Evolutionary conservation across 2,113 vertebrate genomes (phyloP).

Genomic region (Oreotragus oreotragus): DNA sequence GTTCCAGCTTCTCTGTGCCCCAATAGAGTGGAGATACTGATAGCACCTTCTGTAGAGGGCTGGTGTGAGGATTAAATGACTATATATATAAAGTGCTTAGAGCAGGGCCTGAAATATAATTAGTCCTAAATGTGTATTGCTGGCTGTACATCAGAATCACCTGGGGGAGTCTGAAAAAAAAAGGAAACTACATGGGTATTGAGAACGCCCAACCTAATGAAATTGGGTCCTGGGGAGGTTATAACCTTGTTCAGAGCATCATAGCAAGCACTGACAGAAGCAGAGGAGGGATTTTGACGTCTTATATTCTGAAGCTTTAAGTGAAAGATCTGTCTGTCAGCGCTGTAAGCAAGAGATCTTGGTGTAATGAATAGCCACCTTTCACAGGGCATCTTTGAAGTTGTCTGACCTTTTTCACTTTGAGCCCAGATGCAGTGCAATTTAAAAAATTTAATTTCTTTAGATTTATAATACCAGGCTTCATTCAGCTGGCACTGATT

Average conservation of each 20-base stretch:
- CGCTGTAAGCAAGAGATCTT: slow-evolving; percentile 32
- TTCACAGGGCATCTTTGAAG: slow-evolving; percentile 64
- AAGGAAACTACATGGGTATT: background rate
- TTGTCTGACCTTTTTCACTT: slow-evolving; percentile 62
- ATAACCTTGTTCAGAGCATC: background rate
- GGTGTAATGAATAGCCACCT: slow-evolving; percentile 60
- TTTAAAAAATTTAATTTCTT: slow-evolving; percentile 66
- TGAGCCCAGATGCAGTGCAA: slow-evolving; percentile 54
- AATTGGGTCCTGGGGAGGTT: background rate
- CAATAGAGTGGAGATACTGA: background rate
- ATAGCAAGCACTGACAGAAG: background rate
- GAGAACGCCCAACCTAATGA: background rate
- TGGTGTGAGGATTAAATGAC: background rate
- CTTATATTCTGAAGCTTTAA: slow-evolving; percentile 18
- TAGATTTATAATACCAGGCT: slow-evolving; percentile 49
- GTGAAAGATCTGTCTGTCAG: slow-evolving; percentile 57
- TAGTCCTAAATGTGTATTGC: background rate
- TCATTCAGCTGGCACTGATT: slow-evolving; percentile 45
- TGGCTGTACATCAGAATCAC: background rate
- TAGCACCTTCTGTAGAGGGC: background rate
- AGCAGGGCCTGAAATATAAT: background rate
- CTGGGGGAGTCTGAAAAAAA: background rate
- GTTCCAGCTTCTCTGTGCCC: background rate
- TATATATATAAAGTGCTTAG: background rate
- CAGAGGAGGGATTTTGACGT: background rate